phyloP scores from a whole-genome alignment of 2,797 vertebrate species.

The Myotis daubentonii region DNA sequence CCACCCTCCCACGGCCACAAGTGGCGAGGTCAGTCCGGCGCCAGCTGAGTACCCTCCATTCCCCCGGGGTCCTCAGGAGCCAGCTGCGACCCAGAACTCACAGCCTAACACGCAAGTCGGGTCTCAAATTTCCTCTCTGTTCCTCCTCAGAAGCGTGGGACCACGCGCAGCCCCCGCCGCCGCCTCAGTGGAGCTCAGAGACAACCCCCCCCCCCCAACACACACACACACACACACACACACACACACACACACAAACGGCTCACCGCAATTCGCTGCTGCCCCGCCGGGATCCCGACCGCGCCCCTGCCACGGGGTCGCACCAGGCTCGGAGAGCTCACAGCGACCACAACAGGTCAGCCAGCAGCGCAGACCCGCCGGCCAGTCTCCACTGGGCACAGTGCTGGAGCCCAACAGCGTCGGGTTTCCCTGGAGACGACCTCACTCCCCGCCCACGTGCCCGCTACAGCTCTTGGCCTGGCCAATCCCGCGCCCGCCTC shows the following conservation, averaged over 20 bases:
- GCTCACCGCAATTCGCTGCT: background rate
- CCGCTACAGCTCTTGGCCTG: accelerated
- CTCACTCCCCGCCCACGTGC: background rate
- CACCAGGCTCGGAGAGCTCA: background rate
- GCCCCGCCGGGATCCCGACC: background rate
- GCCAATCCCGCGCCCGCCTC: background rate
- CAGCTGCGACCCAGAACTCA: background rate
- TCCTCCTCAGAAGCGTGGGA: background rate
- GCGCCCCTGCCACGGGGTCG: background rate
- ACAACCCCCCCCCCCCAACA: accelerated
- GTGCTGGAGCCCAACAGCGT: accelerated
- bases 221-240: too few relatives aligned
- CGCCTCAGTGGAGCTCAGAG: background rate
- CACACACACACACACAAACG: too few relatives aligned
- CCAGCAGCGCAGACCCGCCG: background rate
- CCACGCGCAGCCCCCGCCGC: accelerated
- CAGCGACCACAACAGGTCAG: accelerated
- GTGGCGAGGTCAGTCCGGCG: background rate
- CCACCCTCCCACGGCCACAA: background rate
- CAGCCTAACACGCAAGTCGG: background rate
- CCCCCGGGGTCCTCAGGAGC: background rate
- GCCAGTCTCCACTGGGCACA: accelerated
- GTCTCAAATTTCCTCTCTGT: background rate
- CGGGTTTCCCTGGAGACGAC: constrained; percentile 52
- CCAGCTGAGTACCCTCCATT: background rate